Evolutionary conservation across 2,113 vertebrate genomes (phyloP).

Genomic region (Clarias gariepinus): DNA sequence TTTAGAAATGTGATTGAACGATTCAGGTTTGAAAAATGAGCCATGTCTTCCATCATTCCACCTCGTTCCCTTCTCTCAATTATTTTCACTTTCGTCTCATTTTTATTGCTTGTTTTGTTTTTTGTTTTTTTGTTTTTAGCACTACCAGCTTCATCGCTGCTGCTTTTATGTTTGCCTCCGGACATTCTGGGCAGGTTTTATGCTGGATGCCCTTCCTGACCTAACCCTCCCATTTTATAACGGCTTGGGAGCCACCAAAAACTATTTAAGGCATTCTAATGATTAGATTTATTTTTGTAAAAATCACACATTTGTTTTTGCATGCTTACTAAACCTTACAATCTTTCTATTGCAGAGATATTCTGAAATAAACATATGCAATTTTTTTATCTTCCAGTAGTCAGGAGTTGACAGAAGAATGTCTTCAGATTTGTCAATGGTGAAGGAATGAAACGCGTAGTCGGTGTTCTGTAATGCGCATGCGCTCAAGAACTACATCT

Average conservation of each 20-base stretch:
- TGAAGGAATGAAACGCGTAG: not conserved
- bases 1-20: no score
- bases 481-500: constrained; percentile 28
- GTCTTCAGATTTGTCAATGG: not conserved
- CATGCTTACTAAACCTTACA: not conserved
- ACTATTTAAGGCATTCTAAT: not conserved
- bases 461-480: constrained; percentile 11
- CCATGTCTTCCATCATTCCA: no score
- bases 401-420: not conserved
- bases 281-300: not conserved
- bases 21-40: no score
- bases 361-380: not conserved
- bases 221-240: no score
- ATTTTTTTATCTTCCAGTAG: not conserved
- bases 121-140: no score
- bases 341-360: not conserved
- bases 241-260: not conserved
- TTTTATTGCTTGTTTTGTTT: no score
- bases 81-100: no score
- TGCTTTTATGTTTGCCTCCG: no score
- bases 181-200: no score
- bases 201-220: no score
- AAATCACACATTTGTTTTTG: not conserved
- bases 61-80: no score
- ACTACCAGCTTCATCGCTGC: no score